Base-by-base conservation (phyloP, 2,888 invertebrate species). In the Orthosia incerta region DNA sequence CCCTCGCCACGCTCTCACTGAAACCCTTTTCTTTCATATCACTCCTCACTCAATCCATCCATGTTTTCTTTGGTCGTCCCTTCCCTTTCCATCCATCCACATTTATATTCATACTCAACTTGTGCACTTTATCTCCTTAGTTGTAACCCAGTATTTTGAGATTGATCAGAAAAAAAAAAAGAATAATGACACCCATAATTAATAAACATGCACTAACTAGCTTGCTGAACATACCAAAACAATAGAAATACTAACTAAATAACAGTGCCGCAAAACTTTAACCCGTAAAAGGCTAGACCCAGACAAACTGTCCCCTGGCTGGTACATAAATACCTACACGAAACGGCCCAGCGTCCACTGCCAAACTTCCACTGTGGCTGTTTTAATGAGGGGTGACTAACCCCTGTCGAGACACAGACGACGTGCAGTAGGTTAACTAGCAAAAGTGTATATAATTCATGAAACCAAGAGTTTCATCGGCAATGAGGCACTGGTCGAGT, bases 331-430 rank as follows among this genome's bases (percentile, higher is more conserved):
- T 61, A 61, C 16, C 18, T 50, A 55, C 74, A 74, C 59, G 59
- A 60, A 62, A 63, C 31, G 18, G 61, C 55, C 56, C 62, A 23
- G 50, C 62, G 20, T 67, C 67, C 71, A 70, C 55, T 62, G 31
- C 69, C 53, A 74, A 79, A 74, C 68, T 82, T 76, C n/a, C 31
- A 72, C 46, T 56, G 70, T 73, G 56, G 80, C 79, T 71, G 76
- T 79, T 83, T 83, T 83, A 83, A 82, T 82, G 82, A 83, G 71
- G 69, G 73, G 46, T 15, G 48, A 66, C 56, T 62, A 61, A 20
- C 15, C 59, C 46, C 15, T 23, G 11, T 9, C 55, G 9, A 16
- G 0, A 9, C 0, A 18, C 50, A 51, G 12, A 4, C 3, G 3
- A 51, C 7, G 0, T 13, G 15, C 45, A 65, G 64, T 56, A 71